These are phyloP conservation scores for Toxotes jaculatrix DNA, from an alignment of 2,113 vertebrate genomes.

Conservation along the genomic window DNA sequence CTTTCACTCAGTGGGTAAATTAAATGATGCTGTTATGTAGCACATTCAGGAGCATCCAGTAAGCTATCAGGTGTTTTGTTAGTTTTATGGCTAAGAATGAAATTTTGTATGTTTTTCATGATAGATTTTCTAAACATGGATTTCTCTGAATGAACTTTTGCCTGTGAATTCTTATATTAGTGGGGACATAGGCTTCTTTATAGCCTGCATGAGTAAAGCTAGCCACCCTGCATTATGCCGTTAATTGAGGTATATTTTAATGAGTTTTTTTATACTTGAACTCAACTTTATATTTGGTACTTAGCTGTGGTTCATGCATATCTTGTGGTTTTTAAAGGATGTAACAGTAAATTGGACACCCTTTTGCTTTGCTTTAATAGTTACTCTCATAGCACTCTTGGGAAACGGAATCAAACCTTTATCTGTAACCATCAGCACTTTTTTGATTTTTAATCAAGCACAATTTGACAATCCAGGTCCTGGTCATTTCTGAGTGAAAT, in stretches of 20 bases:
- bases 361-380: neutral
- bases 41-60: slow-evolving; percentile 5
- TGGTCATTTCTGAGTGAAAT: neutral
- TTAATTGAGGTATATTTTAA: neutral
- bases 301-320: neutral
- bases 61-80: neutral
- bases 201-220: slow-evolving; percentile 21
- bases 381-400: neutral
- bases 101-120: neutral
- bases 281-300: slow-evolving; percentile 17
- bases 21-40: neutral
- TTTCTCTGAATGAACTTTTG: slow-evolving; percentile 9
- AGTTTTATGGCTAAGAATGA: neutral
- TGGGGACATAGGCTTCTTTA: neutral
- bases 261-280: slow-evolving; percentile 28
- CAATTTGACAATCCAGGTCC: neutral
- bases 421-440: neutral
- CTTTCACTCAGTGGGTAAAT: neutral
- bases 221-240: neutral
- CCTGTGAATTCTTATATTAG: neutral
- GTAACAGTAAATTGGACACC: neutral
- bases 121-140: neutral
- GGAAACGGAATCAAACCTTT: neutral
- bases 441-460: neutral
- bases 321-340: neutral